These are phyloP conservation scores for Scortum barcoo DNA, from an alignment of 2,113 vertebrate species.

Conservation along the genomic window DNA sequence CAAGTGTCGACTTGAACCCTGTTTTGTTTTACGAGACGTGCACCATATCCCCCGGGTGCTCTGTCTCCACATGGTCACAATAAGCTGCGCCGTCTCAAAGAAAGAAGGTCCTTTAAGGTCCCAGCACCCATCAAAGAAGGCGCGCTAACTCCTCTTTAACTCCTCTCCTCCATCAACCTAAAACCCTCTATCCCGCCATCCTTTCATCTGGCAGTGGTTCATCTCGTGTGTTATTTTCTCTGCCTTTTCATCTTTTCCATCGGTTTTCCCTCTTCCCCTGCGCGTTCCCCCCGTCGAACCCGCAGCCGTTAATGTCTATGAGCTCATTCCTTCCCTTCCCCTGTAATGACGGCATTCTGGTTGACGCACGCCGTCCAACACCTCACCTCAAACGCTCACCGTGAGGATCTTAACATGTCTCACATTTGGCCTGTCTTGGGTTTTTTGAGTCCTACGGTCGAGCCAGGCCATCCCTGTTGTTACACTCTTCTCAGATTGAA, in stretches of 20 bases:
- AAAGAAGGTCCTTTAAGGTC: constrained; percentile 61
- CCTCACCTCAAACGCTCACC: constrained; percentile 72
- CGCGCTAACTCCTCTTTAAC: constrained; percentile 66
- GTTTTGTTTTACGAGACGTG: background rate
- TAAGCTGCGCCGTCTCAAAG: constrained; percentile 12
- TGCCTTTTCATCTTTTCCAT: constrained; percentile 86
- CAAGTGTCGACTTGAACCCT: background rate
- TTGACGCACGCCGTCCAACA: constrained; percentile 76
- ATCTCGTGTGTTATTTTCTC: constrained; percentile 74
- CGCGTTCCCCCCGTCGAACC: constrained; percentile 65
- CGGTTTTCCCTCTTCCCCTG: constrained; percentile 59
- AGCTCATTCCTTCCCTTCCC: constrained; percentile 84
- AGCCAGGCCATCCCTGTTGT: constrained; percentile 22
- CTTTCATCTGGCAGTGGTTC: constrained; percentile 71
- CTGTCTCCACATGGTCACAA: constrained; percentile 38
- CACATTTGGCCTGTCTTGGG: constrained; percentile 27
- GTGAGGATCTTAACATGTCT: constrained; percentile 43
- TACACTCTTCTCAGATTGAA: constrained; percentile 37
- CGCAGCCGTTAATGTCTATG: constrained; percentile 78
- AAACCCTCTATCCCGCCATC: constrained; percentile 67
- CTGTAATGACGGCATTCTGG: constrained; percentile 74
- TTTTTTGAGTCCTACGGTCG: background rate
- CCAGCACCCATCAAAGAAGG: constrained; percentile 65
- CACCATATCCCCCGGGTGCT: background rate
- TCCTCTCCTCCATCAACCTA: constrained; percentile 67